Base-by-base conservation (phyloP, 2,797 vertebrate genomes). In the Sebastes diploproa region DNA sequence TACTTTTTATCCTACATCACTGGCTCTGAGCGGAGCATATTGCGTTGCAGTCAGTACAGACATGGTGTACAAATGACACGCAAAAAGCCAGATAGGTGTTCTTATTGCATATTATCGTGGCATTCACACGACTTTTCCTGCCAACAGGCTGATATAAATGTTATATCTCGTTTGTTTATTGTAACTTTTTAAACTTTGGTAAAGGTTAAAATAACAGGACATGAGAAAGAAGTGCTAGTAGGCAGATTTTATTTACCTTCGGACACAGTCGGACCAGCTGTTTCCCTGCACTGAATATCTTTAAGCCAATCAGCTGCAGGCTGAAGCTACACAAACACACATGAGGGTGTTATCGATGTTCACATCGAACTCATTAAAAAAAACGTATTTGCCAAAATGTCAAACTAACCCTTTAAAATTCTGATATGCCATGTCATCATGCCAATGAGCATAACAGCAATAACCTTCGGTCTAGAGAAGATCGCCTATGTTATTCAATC, bases 401-500 rank as follows among this genome's bases (percentile, higher is more conserved):
- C 4, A 2, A 42, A 42, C 23, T 46, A 4, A 16, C 52, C 18
- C 56, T 58, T 65, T 60, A 56, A 30, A 38, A 5, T 58, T 70
- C 4, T 2, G 18, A 50, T 59, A n/a, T 13, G 18, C 32, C 34
- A 32, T 64, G 50, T 46, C 18, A 55, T 77, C 30, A 63, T 55
- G 27, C 22, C 46, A 70, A 16, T 74, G 30, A 71, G 59, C 50
- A 60, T 22, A 32, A 3, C 27, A 80, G 34, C 58, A 72, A 34
- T 77, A 65, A 63, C 65, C 71, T 72, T 66, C 59, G 23, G 65
- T 78, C 77, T 34, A 11, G 7, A 77, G 69, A 78, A 36, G 30
- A 78, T 80, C 10, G 23, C 50, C 13, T 52, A 10, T 84, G 83
- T 87, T 88, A 88, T 84, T 90, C 83, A 81, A 82, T 84, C 77